These are phyloP conservation scores for Cercopithecus hamlyni DNA, from an alignment of 2,797 vertebrate species.

Conservation along the genomic window DNA sequence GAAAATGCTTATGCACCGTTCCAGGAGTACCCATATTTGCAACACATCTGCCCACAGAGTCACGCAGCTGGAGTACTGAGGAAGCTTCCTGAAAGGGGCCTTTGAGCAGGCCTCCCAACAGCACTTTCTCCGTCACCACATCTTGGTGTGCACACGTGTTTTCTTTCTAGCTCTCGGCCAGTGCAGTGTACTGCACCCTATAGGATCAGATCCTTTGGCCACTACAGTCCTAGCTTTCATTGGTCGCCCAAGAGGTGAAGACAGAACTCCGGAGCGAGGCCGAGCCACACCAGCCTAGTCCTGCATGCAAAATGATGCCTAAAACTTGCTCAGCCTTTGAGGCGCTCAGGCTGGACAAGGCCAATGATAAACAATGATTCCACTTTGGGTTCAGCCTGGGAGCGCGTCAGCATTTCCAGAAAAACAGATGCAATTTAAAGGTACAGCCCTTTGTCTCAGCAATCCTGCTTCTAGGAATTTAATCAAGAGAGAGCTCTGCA, in stretches of 20 bases:
- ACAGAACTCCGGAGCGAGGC: not conserved
- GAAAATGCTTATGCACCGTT: not conserved
- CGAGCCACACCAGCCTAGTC: not conserved
- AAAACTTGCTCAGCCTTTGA: not conserved
- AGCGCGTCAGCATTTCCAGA: not conserved
- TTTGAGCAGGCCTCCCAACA: not conserved
- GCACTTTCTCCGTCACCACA: not conserved
- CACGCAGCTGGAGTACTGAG: not conserved
- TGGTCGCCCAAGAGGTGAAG: not conserved
- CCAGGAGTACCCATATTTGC: not conserved
- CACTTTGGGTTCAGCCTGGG: not conserved
- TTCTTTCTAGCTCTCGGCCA: not conserved
- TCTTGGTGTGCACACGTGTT: not conserved
- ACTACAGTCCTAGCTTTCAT: not conserved
- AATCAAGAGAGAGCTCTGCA: not conserved
- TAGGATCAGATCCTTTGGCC: not conserved
- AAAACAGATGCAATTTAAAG: not conserved
- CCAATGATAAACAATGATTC: not conserved
- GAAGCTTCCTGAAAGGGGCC: not conserved
- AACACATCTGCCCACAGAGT: not conserved
- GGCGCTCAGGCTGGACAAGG: not conserved
- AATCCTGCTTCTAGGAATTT: not conserved
- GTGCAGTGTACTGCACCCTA: not conserved
- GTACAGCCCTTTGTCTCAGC: not conserved
- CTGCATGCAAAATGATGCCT: rapidly evolving